A percentile compares a stretch with the other conserved stretches of the same genome.
Conservation (phyloP, 2,113 vertebrate species). For the Corythornis vintsioides region DNA sequence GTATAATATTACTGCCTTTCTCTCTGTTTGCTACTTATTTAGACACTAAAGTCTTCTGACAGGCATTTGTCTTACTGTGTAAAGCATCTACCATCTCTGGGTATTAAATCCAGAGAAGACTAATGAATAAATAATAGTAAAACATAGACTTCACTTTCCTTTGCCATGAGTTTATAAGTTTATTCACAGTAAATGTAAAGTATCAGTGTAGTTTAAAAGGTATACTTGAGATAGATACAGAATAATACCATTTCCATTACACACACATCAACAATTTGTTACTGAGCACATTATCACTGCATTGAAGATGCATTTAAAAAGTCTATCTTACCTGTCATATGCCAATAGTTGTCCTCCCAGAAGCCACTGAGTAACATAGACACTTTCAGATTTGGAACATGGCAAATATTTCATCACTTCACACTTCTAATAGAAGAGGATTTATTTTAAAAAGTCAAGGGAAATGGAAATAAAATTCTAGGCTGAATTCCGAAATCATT, state of each 20-base stretch:
- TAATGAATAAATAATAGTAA: slow-evolving; percentile 48
- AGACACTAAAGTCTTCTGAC: slow-evolving; percentile 11
- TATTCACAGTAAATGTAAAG: neutral
- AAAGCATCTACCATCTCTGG: neutral
- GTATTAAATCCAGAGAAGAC: slow-evolving; percentile 5
- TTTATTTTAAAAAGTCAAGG: neutral
- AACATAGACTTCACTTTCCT: neutral
- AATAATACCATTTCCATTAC: neutral
- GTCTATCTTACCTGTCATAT: neutral
- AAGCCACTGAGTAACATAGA: neutral
- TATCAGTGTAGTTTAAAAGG: neutral
- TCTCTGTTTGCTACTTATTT: slow-evolving; percentile 17
- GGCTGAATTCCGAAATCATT: neutral
- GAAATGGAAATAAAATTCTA: neutral
- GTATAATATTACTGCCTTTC: slow-evolving; percentile 3
- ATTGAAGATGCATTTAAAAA: neutral
- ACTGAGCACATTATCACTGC: neutral
- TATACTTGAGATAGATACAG: neutral
- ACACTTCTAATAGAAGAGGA: neutral
- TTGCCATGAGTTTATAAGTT: neutral
- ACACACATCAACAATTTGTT: neutral
- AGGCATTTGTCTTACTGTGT: slow-evolving; percentile 18
- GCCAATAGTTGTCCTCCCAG: neutral
- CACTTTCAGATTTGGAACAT: neutral
- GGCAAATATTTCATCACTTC: neutral